Evolutionary conservation across 2,113 vertebrate genomes (phyloP).

Genomic region (Misgurnus mizolepis): DNA sequence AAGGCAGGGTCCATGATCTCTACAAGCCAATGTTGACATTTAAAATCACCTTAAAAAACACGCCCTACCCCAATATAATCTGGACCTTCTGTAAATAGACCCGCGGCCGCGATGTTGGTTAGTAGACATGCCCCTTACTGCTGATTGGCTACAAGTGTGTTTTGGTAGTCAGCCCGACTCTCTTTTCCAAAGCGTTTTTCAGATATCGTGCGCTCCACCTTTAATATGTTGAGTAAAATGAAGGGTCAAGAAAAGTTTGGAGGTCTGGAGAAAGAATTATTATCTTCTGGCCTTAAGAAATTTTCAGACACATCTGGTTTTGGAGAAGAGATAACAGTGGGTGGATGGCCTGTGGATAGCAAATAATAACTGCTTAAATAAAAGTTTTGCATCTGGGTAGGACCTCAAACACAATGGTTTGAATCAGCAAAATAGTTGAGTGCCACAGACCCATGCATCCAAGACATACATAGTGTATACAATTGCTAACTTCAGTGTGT

Average conservation of each 20-base stretch:
- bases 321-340: constrained; percentile 66
- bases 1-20: neutral
- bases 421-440: neutral
- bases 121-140: too few relatives aligned
- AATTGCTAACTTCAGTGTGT: constrained; percentile 11
- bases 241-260: constrained; percentile 53
- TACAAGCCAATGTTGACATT: too few relatives aligned
- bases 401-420: constrained; percentile 1
- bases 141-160: too few relatives aligned
- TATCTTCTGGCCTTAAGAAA: constrained; percentile 62
- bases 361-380: constrained; percentile 45
- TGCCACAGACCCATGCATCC: neutral
- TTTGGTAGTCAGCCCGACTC: too few relatives aligned
- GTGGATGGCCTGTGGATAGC: constrained; percentile 51
- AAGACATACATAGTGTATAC: neutral
- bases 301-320: constrained; percentile 65
- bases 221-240: neutral
- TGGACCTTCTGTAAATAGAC: too few relatives aligned
- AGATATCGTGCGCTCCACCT: too few relatives aligned
- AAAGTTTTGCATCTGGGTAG: constrained; percentile 48
- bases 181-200: too few relatives aligned
- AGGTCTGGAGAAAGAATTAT: constrained; percentile 58
- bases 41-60: too few relatives aligned
- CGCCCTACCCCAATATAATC: too few relatives aligned
- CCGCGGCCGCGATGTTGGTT: too few relatives aligned